A percentile compares a stretch with the other conserved stretches of the same genome.
These are phyloP conservation scores for Piaya cayana DNA, from an alignment of 2,113 vertebrate genomes.

Conservation along the genomic window DNA sequence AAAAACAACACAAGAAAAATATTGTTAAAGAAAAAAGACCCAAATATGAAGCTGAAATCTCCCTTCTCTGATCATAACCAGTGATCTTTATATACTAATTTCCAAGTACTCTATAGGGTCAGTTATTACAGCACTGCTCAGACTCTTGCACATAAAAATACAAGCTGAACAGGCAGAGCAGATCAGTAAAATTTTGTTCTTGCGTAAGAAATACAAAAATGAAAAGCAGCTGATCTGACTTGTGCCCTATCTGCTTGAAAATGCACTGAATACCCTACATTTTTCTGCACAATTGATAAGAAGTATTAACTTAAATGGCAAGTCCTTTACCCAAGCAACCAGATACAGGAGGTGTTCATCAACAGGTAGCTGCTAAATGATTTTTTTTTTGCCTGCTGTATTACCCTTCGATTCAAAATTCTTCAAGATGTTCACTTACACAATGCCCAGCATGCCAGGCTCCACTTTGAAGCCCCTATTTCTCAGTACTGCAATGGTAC, in stretches of 20 bases:
- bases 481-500: neutral
- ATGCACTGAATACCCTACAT: fast-evolving
- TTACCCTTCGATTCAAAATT: neutral
- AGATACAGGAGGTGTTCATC: neutral
- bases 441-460: neutral
- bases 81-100: neutral
- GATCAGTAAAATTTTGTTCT: neutral
- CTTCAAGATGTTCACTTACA: neutral
- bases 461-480: neutral
- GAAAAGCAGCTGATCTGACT: neutral
- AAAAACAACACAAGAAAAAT: neutral
- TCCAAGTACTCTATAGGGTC: neutral
- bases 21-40: neutral
- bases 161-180: neutral
- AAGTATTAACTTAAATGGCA: neutral
- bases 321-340: neutral
- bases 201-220: neutral
- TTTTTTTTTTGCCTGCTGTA: neutral
- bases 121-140: neutral
- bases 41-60: neutral
- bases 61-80: neutral
- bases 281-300: neutral
- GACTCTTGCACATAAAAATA: neutral
- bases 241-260: neutral
- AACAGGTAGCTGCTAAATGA: neutral